Evolutionary conservation across 2,888 invertebrate genomes (phyloP).

Genomic region (Epinotia brunnichana): DNA sequence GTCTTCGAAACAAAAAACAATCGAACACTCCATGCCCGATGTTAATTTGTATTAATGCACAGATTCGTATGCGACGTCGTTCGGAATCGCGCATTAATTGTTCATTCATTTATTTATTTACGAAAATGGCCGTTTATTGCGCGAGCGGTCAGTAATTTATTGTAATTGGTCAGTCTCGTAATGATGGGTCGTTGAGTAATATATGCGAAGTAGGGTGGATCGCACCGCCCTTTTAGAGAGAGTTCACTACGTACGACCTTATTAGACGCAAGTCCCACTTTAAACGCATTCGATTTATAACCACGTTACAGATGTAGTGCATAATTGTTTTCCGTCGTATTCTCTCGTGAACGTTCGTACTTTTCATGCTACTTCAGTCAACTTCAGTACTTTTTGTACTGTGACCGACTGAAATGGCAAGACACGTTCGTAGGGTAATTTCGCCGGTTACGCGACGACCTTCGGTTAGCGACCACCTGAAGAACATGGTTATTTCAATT

Average conservation of each 20-base stretch:
- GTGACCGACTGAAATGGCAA: too few species aligned
- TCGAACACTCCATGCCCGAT: conserved; percentile 57
- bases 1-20: conserved; percentile 59
- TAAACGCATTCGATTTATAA: not conserved
- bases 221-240: conserved; percentile 45
- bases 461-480: too few species aligned
- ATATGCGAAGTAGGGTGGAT: conserved; percentile 52
- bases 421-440: too few species aligned
- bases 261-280: not conserved
- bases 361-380: too few species aligned
- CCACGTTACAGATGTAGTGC: too few species aligned
- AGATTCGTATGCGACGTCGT: conserved; percentile 76
- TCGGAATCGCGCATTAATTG: conserved; percentile 70
- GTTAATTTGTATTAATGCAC: conserved; percentile 75
- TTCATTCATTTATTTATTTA: conserved; percentile 76
- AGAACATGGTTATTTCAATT: too few species aligned
- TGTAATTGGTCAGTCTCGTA: conserved; percentile 75
- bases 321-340: too few species aligned
- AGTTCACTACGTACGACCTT: not conserved
- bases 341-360: too few species aligned
- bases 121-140: conserved; percentile 76
- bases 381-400: too few species aligned
- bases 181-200: conserved; percentile 60
- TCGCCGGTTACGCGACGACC: too few species aligned
- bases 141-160: conserved; percentile 69